These are phyloP conservation scores for Fulmarus glacialis DNA, from an alignment of 2,113 vertebrate species.

Conservation along the genomic window DNA sequence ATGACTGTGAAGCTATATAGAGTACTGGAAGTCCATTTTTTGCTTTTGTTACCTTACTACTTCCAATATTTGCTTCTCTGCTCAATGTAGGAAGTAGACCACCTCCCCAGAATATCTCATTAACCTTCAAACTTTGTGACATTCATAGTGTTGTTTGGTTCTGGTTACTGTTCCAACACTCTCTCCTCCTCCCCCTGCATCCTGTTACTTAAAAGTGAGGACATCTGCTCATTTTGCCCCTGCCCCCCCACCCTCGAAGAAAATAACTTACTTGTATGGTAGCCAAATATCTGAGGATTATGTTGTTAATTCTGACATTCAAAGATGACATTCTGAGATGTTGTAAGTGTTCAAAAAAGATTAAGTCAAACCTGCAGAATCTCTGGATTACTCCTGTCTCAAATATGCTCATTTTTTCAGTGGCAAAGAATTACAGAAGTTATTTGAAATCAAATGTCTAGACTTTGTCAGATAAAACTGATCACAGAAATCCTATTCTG, in stretches of 20 bases:
- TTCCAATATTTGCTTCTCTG: neutral
- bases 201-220: neutral
- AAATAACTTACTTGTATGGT: neutral
- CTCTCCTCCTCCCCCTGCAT: no score
- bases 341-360: slow-evolving; percentile 50
- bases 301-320: slow-evolving; percentile 62
- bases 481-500: neutral
- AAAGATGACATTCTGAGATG: slow-evolving; percentile 11
- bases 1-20: neutral
- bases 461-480: neutral
- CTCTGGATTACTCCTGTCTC: slow-evolving; percentile 8
- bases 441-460: neutral
- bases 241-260: neutral
- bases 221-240: neutral
- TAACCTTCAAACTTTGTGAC: neutral
- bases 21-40: neutral
- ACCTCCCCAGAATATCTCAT: neutral
- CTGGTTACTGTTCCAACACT: neutral
- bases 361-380: slow-evolving; percentile 19
- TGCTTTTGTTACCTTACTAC: neutral
- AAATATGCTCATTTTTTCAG: slow-evolving; percentile 52
- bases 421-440: neutral
- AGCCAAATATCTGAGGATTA: slow-evolving; percentile 61
- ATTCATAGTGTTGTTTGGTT: neutral
- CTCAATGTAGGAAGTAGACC: neutral